Percentiles rank a stretch among this genome's conserved stretches.
Conservation (phyloP, 2,888 invertebrate genomes). For the Listrodromus nycthemerus region DNA sequence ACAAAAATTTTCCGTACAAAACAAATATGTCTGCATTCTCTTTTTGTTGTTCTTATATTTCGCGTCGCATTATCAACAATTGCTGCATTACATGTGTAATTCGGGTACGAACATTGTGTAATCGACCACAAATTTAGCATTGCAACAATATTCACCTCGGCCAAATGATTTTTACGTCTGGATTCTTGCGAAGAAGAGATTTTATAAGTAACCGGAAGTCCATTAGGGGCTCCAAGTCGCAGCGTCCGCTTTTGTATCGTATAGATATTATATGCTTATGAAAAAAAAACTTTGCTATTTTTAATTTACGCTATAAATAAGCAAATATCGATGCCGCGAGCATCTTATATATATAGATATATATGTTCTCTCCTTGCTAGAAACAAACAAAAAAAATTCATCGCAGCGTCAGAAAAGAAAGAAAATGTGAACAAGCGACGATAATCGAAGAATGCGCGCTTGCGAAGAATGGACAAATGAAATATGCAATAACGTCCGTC, state of each 20-base stretch:
- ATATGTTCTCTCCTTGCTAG: constrained; percentile 50
- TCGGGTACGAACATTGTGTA: constrained; percentile 5
- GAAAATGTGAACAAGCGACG: constrained; percentile 46
- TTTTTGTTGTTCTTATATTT: constrained; percentile 26
- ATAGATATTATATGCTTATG: constrained; percentile 63
- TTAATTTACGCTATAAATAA: constrained; percentile 44
- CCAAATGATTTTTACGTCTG: constrained; percentile 59
- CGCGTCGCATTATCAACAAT: constrained; percentile 19
- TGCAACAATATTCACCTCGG: constrained; percentile 40
- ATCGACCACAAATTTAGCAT: constrained; percentile 28
- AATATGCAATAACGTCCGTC: constrained; percentile 60
- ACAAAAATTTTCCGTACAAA: constrained; percentile 8
- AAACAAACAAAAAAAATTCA: constrained; percentile 29
- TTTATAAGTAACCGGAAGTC: constrained; percentile 53
- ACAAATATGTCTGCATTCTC: constrained; percentile 26
- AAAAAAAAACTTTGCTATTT: constrained; percentile 50
- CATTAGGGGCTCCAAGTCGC: constrained; percentile 50
- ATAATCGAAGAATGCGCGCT: constrained; percentile 50
- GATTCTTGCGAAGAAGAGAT: constrained; percentile 33
- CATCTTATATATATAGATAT: background rate
- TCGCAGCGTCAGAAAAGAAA: constrained; percentile 9
- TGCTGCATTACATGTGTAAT: constrained; percentile 1
- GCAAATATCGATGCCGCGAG: constrained; percentile 38
- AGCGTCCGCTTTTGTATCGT: constrained; percentile 61
- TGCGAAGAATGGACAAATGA: constrained; percentile 44